Evolutionary conservation across 2,113 vertebrate species (phyloP).

Genomic region (Pleuronectes platessa): DNA sequence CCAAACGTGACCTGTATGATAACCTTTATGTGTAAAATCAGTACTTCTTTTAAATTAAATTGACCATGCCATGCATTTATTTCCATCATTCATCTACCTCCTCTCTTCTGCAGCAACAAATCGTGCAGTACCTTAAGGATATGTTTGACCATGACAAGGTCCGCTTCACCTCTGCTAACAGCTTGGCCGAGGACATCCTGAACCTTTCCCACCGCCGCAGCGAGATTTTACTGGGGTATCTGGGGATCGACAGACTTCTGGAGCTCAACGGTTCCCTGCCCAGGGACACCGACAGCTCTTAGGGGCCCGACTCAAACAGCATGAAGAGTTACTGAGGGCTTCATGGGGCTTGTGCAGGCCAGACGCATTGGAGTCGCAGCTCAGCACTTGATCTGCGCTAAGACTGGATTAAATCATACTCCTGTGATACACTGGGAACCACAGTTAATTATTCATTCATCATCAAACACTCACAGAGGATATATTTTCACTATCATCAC

Average conservation of each 20-base stretch:
- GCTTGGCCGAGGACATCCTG: slow-evolving; percentile 91
- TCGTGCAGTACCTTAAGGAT: slow-evolving; percentile 95
- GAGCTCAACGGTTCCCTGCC: slow-evolving; percentile 87
- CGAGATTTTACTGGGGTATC: slow-evolving; percentile 92
- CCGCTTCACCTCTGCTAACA: slow-evolving; percentile 88
- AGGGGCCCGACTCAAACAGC: slow-evolving; percentile 65
- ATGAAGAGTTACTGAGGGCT: background rate
- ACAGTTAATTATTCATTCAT: slow-evolving; percentile 41
- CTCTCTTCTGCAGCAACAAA: slow-evolving; percentile 88
- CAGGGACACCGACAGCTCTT: slow-evolving; percentile 43
- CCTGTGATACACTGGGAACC: slow-evolving; percentile 35
- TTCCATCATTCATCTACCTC: background rate
- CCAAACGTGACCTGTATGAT: no score
- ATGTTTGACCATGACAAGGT: slow-evolving; percentile 98
- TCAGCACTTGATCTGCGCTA: slow-evolving; percentile 8
- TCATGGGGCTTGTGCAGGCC: background rate
- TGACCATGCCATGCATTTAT: background rate
- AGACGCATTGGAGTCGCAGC: background rate
- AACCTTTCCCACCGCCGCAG: slow-evolving; percentile 94
- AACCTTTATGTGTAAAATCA: background rate
- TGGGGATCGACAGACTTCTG: slow-evolving; percentile 82
- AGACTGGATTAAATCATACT: slow-evolving; percentile 8
- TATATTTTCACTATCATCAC: slow-evolving; percentile 31
- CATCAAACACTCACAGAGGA: slow-evolving; percentile 39
- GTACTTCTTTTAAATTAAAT: background rate